Conservation (phyloP, 2,797 vertebrate species). For the Masticophis lateralis region DNA sequence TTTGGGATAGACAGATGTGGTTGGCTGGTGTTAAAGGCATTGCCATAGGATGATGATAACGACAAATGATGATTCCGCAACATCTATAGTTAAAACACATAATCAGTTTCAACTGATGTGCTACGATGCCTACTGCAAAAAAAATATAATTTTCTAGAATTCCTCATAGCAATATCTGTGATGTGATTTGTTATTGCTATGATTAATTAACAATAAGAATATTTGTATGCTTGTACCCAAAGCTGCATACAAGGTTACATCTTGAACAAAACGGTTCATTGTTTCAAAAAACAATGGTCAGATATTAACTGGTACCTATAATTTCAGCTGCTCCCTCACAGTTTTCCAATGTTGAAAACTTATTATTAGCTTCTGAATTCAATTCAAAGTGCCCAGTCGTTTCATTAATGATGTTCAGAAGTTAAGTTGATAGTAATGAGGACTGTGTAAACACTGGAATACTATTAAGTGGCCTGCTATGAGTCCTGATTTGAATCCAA, state of each 20-base stretch:
- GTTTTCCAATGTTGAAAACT: neutral
- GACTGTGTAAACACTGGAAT: neutral
- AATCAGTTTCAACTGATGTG: neutral
- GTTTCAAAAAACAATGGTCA: neutral
- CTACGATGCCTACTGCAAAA: neutral
- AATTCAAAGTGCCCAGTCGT: neutral
- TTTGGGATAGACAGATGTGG: no score
- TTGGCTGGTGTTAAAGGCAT: no score
- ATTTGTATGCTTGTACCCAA: neutral
- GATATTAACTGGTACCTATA: neutral
- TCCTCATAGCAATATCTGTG: neutral
- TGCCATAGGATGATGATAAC: no score
- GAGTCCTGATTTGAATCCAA: neutral
- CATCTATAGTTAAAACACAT: neutral
- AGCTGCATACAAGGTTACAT: neutral
- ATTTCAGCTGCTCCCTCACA: neutral
- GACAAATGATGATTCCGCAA: neutral
- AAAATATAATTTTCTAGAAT: neutral
- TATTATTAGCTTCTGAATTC: neutral
- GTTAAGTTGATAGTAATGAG: neutral
- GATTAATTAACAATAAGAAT: neutral
- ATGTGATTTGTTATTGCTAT: no score
- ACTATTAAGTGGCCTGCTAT: neutral
- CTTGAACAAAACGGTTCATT: neutral
- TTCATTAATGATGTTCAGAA: neutral